Evolutionary conservation across 2,888 invertebrate genomes (phyloP), one percentile per base, ranked within the genome.

Genomic region (Abscondita cerata): DNA sequence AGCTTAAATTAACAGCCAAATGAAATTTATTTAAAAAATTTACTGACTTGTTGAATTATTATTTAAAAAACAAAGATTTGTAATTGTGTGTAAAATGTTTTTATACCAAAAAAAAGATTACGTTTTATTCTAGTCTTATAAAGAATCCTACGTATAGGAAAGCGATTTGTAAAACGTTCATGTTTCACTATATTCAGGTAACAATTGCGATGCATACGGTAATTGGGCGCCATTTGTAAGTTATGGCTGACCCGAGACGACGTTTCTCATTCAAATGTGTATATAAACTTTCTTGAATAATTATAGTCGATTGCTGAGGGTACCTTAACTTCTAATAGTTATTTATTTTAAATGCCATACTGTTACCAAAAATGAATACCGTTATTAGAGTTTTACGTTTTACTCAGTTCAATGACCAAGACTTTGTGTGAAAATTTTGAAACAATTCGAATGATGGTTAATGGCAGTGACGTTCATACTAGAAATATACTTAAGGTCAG

Each of bases 221-320:
- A 62, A 54, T 51, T 62, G 62, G 68, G 70, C 70, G 68, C 68
- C 70, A 69, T 69, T 72, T 70, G 70, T 70, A 69, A 72, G 68
- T 68, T 69, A 70, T 69, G 64, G 54, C 68, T 63, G 52, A 57
- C 64, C 62, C 61, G 65, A 62, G 66, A 65, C 60, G 58, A 56
- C 55, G 64, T 46, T 65, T 52, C 63, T 51, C 66, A 68, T 64
- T 59, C 64, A 63, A 64, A 66, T 67, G 51, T 44, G 51, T 16
- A 16, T 58, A 48, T 50, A 56, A 48, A 56, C 20, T 56, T 36
- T 18, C 11, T 50, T 56, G 56, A 56, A 56, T 56, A 56, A 56
- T 56, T 50, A 50, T 48, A 40, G 40, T 48, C 36, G 13, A 50
- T 56, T 56, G 38, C 47, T 33, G 19, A 34, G 36, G 47, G 16